Conservation (phyloP, 2,797 vertebrate species). For the Australoheros facetus region DNA sequence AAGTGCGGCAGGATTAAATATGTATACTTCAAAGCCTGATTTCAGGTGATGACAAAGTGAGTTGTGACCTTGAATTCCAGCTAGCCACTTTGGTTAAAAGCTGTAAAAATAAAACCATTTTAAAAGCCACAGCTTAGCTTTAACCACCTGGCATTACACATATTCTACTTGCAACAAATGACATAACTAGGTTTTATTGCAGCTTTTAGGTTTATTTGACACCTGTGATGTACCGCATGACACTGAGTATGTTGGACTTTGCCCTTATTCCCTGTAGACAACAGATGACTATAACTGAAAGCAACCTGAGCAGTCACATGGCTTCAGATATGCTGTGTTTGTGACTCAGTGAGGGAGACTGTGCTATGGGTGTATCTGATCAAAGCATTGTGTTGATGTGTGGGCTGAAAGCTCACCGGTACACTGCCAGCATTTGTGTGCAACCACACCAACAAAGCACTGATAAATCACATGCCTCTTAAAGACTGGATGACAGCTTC, state of each 20-base stretch:
- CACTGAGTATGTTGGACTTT: conserved; percentile 20
- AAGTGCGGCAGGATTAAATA: no score
- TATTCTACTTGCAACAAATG: neutral
- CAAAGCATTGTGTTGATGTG: conserved; percentile 24
- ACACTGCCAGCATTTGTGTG: conserved; percentile 35
- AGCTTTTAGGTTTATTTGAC: conserved; percentile 9
- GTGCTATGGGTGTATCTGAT: conserved; percentile 10
- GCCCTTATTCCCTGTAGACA: neutral
- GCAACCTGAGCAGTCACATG: conserved; percentile 2
- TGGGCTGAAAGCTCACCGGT: conserved; percentile 28
- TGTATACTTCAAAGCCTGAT: neutral
- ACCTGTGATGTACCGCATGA: neutral
- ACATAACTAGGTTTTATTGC: conserved; percentile 16
- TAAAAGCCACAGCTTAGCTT: neutral
- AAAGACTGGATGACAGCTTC: conserved; percentile 30
- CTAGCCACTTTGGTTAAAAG: neutral
- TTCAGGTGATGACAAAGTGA: neutral
- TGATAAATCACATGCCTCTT: conserved; percentile 12
- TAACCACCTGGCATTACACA: neutral
- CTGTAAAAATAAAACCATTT: neutral
- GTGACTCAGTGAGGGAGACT: conserved; percentile 4
- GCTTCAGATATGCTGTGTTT: neutral
- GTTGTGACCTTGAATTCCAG: neutral
- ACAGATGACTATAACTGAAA: neutral
- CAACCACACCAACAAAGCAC: conserved; percentile 36